Evolutionary conservation across 1,140 invertebrate species (phyloP).

Genomic region (Scaptodrosophila lebanonensis): DNA sequence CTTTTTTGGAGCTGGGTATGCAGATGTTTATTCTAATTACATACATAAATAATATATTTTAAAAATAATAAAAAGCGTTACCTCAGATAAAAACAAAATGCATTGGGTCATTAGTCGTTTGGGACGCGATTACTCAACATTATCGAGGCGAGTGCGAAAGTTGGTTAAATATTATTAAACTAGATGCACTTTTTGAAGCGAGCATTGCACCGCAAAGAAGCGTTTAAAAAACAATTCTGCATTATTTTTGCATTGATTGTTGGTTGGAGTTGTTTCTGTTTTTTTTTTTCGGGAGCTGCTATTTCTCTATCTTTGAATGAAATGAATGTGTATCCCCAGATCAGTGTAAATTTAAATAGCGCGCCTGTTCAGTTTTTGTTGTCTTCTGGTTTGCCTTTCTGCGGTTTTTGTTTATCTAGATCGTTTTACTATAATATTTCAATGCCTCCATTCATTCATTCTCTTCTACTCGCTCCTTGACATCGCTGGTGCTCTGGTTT

Average conservation of each 20-base stretch:
- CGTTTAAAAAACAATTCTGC: too few relatives aligned
- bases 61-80: slow-evolving; percentile 5
- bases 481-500: slow-evolving; percentile 8
- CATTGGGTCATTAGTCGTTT: not conserved
- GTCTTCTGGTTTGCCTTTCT: not conserved
- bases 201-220: too few relatives aligned
- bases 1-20: not conserved
- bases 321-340: slow-evolving; percentile 15
- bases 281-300: slow-evolving; percentile 64
- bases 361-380: slow-evolving; percentile 27
- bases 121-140: too few relatives aligned
- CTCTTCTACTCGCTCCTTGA: too few relatives aligned
- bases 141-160: too few relatives aligned
- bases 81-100: not conserved
- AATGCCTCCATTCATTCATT: too few relatives aligned
- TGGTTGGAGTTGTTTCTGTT: too few relatives aligned
- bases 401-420: not conserved
- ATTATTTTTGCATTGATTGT: too few relatives aligned
- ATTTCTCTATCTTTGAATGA: slow-evolving; percentile 18
- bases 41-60: slow-evolving; percentile 38
- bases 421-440: not conserved
- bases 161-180: slow-evolving; percentile 46
- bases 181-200: slow-evolving; percentile 61
- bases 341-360: slow-evolving; percentile 56
- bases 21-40: slow-evolving; percentile 35